phyloP scores from a whole-genome alignment of 2,797 vertebrate genomes.

The Caiman crocodilus region DNA sequence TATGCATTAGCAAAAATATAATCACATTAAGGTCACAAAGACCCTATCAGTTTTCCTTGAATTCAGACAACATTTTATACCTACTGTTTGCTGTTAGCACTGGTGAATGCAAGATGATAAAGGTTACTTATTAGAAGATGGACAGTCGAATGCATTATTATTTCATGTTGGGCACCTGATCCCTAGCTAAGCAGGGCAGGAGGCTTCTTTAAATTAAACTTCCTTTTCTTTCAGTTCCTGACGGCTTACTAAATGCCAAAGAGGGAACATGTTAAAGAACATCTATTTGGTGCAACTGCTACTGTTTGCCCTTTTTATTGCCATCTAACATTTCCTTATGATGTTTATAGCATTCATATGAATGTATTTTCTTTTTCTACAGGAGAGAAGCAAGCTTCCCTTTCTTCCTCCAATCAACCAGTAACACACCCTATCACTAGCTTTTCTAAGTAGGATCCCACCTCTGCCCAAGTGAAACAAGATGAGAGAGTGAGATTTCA shows the following conservation, averaged over 20 bases:
- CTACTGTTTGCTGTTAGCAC: constrained; percentile 65
- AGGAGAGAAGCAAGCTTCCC: not conserved
- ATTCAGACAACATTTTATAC: constrained; percentile 66
- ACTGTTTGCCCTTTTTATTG: constrained; percentile 36
- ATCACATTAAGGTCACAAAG: constrained; percentile 78
- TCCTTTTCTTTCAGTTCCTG: constrained; percentile 71
- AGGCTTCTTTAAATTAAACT: constrained; percentile 78
- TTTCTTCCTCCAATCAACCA: not conserved
- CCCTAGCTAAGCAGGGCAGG: constrained; percentile 73
- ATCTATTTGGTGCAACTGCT: constrained; percentile 38
- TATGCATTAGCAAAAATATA: constrained; percentile 79
- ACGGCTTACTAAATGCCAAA: constrained; percentile 77
- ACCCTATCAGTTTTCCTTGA: constrained; percentile 61
- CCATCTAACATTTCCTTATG: constrained; percentile 19
- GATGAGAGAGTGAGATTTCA: not conserved
- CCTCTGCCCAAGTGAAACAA: not conserved
- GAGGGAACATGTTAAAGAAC: constrained; percentile 45
- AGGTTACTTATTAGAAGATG: constrained; percentile 78
- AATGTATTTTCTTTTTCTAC: not conserved
- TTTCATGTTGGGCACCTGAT: constrained; percentile 79
- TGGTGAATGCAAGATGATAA: constrained; percentile 69
- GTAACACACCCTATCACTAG: not conserved
- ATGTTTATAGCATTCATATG: constrained; percentile 26
- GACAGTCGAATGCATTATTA: constrained; percentile 80
- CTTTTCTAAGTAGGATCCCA: not conserved